phyloP scores from a whole-genome alignment of 1,140 invertebrate species.

The Xylocopa sonorina region DNA sequence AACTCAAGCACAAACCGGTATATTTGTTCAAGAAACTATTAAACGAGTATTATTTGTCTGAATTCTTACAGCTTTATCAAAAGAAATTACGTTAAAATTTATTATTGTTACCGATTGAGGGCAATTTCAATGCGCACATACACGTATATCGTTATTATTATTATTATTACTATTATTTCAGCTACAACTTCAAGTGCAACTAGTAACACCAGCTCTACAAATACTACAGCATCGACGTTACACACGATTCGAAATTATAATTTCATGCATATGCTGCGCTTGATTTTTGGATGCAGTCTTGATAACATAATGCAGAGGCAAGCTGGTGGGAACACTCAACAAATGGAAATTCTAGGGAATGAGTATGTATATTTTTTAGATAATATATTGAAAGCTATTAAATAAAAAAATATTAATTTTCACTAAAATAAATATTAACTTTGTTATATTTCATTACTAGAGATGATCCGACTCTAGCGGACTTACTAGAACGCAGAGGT shows the following conservation, averaged over 20 bases:
- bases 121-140: too few species aligned
- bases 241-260: conserved; percentile 25
- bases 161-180: neutral
- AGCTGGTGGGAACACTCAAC: conserved; percentile 46
- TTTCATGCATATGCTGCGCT: conserved; percentile 29
- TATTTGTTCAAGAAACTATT: neutral
- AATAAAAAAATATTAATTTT: neutral
- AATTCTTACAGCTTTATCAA: too few species aligned
- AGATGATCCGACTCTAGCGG: conserved; percentile 42
- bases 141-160: too few species aligned
- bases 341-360: conserved; percentile 47
- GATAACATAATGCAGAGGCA: conserved; percentile 48
- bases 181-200: conserved; percentile 56
- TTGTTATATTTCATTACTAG: conserved; percentile 28
- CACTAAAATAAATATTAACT: neutral
- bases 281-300: too few species aligned
- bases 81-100: too few species aligned
- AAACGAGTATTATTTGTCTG: neutral
- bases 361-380: conserved; percentile 37
- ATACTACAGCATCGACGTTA: conserved; percentile 38
- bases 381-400: neutral
- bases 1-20: conserved; percentile 61
- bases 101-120: too few species aligned
- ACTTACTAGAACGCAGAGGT: conserved; percentile 52
- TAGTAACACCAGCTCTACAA: conserved; percentile 45